Conservation (phyloP, 2,797 vertebrate genomes). For the Tauraco hartlaubi region DNA sequence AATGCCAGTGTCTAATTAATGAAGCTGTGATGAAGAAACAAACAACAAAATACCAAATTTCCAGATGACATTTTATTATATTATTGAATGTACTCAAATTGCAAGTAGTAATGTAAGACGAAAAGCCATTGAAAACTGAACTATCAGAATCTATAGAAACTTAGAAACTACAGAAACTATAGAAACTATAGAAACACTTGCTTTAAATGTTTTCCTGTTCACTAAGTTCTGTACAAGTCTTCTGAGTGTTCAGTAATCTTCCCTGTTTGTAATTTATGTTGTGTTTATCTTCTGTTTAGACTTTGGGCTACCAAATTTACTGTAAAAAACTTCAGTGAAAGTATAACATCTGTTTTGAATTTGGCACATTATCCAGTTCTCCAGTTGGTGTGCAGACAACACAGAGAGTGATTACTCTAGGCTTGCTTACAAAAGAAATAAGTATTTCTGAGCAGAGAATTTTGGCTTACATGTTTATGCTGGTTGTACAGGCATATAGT, state of each 20-base stretch:
- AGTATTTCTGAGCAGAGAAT: neutral
- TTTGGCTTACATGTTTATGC: neutral
- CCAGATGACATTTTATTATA: neutral
- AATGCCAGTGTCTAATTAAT: neutral
- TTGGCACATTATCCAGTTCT: neutral
- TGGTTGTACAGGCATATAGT: neutral
- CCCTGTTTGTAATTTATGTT: neutral
- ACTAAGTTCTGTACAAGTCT: neutral
- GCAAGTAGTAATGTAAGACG: neutral
- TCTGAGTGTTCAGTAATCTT: neutral
- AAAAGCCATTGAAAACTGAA: neutral
- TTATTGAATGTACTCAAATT: neutral
- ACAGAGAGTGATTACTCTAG: neutral
- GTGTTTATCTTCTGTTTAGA: neutral
- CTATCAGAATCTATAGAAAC: neutral
- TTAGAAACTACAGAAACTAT: neutral
- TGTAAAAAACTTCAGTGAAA: neutral
- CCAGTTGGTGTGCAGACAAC: neutral
- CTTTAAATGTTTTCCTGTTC: neutral
- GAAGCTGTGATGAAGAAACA: neutral
- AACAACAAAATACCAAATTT: neutral
- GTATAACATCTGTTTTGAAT: neutral
- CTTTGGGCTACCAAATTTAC: neutral
- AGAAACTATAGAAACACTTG: neutral
- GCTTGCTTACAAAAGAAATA: neutral